Base-by-base conservation (phyloP, 2,797 vertebrate genomes). In the Margarornis squamiger region DNA sequence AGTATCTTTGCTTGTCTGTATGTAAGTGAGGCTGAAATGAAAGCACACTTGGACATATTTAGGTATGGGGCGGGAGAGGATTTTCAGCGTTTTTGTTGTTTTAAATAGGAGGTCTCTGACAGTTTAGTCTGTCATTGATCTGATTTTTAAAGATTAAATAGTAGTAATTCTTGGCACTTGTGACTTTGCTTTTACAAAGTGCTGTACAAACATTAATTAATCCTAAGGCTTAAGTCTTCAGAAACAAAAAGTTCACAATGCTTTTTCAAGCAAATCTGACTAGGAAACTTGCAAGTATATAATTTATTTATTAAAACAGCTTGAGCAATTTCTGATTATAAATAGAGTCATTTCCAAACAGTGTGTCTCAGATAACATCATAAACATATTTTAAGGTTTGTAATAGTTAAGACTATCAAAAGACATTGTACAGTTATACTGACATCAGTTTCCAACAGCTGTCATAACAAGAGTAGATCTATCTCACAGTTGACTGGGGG, bases 171-270 rank as follows among this genome's bases (percentile, higher is more conserved):
- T 88, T 96, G 93, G 95, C 89, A 89, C 86, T 93, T 71, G 86
- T 5, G 8, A 87, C 77, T 96, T 95, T 70, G 80, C 85, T 90
- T 88, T 95, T 84, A 79, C 92, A 95, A 96, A 95, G 85, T 76
- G 77, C 89, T 96, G 65, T 91, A 95, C 92, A 97, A 97, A 97
- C 96, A 97, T 62, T 87, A 94, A 96, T 96, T 97, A 96, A 97
- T 97, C 94, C 92, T 86, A 55, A 67, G 86, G 90, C 88, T 96
- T 94, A 96, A 95, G 70, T 74, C 73, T 85, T 85, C 85, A 87
- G 72, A 94, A 97, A 79, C 74, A 90, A 88, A 84, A 86, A 59
- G n/a, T 74, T 94, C 74, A 84, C 80, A 86, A 73, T 76, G 82
- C 32, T 90, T 95, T 96, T 93, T 89, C 65, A 93, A 82, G 93